Base-by-base conservation (phyloP, 2,888 invertebrate species). In the Axea sp. region DNA sequence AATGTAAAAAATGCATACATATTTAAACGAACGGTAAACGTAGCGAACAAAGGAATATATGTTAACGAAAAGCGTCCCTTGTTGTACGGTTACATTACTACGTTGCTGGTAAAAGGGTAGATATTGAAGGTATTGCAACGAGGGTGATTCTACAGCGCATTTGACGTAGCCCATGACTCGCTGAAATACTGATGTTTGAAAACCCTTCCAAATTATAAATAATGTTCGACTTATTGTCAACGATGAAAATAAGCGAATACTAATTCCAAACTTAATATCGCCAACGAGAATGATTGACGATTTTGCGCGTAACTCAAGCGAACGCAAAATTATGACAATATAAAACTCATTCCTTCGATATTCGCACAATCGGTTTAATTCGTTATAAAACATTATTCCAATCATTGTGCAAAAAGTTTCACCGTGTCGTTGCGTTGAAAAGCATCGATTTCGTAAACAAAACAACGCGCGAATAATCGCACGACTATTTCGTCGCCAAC, bases 31-130 rank as follows among this genome's bases (percentile, higher is more conserved):
- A 22, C 19, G 19, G 19, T 4, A 4, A 3, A 19, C 19, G 1
- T 4, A 15, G 28, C 0, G 62, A 65, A 72, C 72, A 72, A 67
- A 67, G 73, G 62, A 68, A 73, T 68, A 53, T 57, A 51, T 57
- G 43, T 62, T 57, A 68, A 73, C 68, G 59, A 55, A 55, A 51
- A 68, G 30, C 62, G 31, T 35, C 73, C 62, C 64, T 49, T 45
- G 64, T 43, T 43, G 51, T 8, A 19, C 8, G 33, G 57, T 43
- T 43, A 59, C 65, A 49, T 71, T 43, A 57, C 47, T 47, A 53
- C 12, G 60, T 41, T 41, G 35, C 51, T 26, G 19, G 33, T 26
- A 26, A 59, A 73, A 49, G 73, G 73, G 73, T 67, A 47, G 53
- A 53, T 67, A 55, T 67, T 62, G 47, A 24, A 53, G 43, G 43